These are phyloP conservation scores for Rhinolophus ferrumequinum DNA, from an alignment of 2,113 vertebrate species.

Conservation along the genomic window DNA sequence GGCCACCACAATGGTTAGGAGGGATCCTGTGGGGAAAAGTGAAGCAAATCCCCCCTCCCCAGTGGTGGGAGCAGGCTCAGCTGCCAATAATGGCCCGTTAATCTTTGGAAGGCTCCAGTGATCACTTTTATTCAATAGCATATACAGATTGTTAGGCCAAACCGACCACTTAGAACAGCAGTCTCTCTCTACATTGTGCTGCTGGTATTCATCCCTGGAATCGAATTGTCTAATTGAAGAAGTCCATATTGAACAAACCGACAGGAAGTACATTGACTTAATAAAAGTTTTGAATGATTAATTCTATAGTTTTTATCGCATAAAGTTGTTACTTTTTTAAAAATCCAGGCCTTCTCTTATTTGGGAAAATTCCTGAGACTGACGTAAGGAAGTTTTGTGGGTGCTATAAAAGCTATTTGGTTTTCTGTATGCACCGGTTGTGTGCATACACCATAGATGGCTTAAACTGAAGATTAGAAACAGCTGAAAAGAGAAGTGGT, in stretches of 20 bases:
- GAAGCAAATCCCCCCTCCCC: neutral
- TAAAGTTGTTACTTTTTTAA: neutral
- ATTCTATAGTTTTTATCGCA: slow-evolving; percentile 26
- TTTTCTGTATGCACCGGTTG: neutral
- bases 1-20: neutral
- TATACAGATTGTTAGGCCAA: slow-evolving; percentile 60
- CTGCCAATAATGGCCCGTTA: neutral
- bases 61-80: neutral
- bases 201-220: slow-evolving; percentile 57
- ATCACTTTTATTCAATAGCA: slow-evolving; percentile 40
- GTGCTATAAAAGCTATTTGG: neutral
- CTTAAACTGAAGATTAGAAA: neutral
- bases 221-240: slow-evolving; percentile 74
- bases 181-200: slow-evolving; percentile 24
- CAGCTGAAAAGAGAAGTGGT: neutral
- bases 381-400: neutral
- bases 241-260: slow-evolving; percentile 57
- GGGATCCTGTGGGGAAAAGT: neutral
- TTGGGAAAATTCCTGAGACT: neutral
- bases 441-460: neutral
- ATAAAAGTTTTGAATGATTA: slow-evolving; percentile 46
- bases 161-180: slow-evolving; percentile 24
- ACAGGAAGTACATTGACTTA: slow-evolving; percentile 56
- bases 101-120: slow-evolving; percentile 10
- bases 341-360: neutral